Base-by-base conservation (phyloP, 2,797 vertebrate species). In the Manis crassicaudata region DNA sequence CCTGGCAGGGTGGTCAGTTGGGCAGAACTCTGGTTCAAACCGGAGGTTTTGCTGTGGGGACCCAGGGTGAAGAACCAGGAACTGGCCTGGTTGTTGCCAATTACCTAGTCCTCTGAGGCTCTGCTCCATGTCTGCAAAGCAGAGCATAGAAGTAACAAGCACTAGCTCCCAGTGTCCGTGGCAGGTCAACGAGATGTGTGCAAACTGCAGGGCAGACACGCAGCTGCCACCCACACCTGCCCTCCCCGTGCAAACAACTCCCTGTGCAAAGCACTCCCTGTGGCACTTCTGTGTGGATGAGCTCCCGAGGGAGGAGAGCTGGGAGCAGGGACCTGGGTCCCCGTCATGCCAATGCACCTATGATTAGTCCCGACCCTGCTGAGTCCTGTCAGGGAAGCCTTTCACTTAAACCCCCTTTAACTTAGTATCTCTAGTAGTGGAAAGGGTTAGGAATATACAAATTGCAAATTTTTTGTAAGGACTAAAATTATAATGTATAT, bases 261-360 rank as follows among this genome's bases (percentile, higher is more conserved):
- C 40, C 40, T 17, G 11, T 20, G 70, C 40, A 37, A 40, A 87
- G 23, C 73, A 20, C 10, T 65, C 35, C 43, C 46, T 46, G 11
- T 1, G 27, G 13, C 5, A 2, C 23, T 29, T 56, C 67, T 46
- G 25, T 46, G 12, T 14, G 5, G 3, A 67, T 3, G 14, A 40
- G 8, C 13, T 43, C 18, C 7, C 0, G 0, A 1, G 6, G 21
- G 11, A 70, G 54, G 35, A n/a, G 32, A 40, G 20, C 56, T 73
- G 63, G 14, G 23, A 52, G 35, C 9, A 25, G 58, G 27, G 6
- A 52, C 58, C 12, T 0, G 7, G 20, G 46, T 5, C 50, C 35
- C 29, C 23, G 2, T 35, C 35, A 4, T 21, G 7, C 13, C 20
- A 2, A 14, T 2, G 20, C 1, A 0, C 37, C 35, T 5, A 29